Evolutionary conservation across 2,888 invertebrate genomes (phyloP).

Genomic region (Trypoxylon attenuatum): DNA sequence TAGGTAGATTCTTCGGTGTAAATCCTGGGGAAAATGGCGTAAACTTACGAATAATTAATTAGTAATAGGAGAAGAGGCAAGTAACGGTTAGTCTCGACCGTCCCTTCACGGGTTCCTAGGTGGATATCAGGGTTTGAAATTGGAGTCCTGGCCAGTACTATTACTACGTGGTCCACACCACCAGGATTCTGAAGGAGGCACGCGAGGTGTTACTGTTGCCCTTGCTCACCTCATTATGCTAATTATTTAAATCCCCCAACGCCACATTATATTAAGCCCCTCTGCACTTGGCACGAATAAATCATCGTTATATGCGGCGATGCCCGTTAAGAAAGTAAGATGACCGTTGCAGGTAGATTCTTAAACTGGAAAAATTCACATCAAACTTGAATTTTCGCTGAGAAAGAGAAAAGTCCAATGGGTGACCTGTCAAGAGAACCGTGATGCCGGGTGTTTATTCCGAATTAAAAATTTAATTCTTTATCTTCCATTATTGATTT

Average conservation of each 20-base stretch:
- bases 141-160: slow-evolving; percentile 46
- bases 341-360: slow-evolving; percentile 4
- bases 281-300: slow-evolving; percentile 38
- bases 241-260: slow-evolving; percentile 68
- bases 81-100: slow-evolving; percentile 60
- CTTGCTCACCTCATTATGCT: slow-evolving; percentile 69
- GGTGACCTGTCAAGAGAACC: no score
- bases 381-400: no score
- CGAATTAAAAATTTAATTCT: no score
- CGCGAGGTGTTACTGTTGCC: slow-evolving; percentile 46
- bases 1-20: slow-evolving; percentile 28
- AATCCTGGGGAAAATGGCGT: slow-evolving; percentile 60
- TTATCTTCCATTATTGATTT: no score
- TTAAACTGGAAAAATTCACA: no score
- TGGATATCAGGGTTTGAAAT: slow-evolving; percentile 65
- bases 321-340: slow-evolving; percentile 44
- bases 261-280: slow-evolving; percentile 53
- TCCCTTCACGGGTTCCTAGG: slow-evolving; percentile 53
- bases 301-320: slow-evolving; percentile 39
- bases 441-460: no score
- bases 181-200: slow-evolving; percentile 35
- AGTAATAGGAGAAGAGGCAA: slow-evolving; percentile 69
- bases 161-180: background rate
- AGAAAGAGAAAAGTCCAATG: no score
- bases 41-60: slow-evolving; percentile 72